Evolutionary conservation across 1,140 invertebrate species (phyloP).

Genomic region (Archegozetes longisetosus): DNA sequence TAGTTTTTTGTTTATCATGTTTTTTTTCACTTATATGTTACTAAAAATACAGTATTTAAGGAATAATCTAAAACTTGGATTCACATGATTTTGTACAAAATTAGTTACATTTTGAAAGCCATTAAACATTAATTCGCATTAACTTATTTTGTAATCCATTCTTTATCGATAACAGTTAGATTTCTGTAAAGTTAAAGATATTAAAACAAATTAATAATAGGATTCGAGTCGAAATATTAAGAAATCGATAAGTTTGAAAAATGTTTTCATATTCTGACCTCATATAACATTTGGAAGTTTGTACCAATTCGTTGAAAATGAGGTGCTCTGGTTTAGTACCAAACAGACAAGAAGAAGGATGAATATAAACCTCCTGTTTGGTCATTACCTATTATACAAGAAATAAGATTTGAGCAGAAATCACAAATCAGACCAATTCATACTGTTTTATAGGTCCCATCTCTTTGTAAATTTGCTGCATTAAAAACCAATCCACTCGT

Average conservation of each 20-base stretch:
- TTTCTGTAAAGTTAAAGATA: neutral
- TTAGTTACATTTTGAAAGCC: no score
- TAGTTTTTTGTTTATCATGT: no score
- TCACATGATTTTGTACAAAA: no score
- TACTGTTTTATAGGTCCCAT: constrained; percentile 53
- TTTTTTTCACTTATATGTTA: no score
- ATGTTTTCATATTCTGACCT: neutral
- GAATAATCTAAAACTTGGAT: no score
- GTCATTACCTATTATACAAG: constrained; percentile 38
- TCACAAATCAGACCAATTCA: constrained; percentile 24
- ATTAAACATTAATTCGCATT: no score
- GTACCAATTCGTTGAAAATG: constrained; percentile 76
- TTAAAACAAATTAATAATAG: no score
- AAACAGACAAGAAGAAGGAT: constrained; percentile 63
- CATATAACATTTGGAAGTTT: constrained; percentile 67
- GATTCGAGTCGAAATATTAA: no score
- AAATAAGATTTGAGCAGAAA: neutral
- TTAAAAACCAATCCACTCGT: constrained; percentile 66
- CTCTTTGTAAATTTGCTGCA: constrained; percentile 62
- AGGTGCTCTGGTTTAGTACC: constrained; percentile 53
- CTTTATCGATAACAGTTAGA: neutral
- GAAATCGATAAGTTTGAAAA: no score
- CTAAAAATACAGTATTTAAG: no score
- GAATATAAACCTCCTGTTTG: constrained; percentile 51
- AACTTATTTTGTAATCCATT: neutral